Evolutionary conservation across 2,888 invertebrate species (phyloP), one percentile per base, ranked within the genome.

Genomic region (Carterocephalus palaemon): DNA sequence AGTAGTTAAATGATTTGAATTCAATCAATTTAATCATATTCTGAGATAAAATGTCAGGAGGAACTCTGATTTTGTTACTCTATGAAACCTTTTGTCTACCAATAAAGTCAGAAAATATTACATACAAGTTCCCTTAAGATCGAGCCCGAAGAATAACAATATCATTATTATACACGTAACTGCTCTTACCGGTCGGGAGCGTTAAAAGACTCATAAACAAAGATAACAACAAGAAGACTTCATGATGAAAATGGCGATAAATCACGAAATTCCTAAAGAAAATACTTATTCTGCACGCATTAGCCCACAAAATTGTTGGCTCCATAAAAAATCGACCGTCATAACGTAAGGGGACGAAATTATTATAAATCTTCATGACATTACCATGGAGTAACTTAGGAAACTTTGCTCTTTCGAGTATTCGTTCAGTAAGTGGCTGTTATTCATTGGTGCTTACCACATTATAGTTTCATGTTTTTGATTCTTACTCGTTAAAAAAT

Each of bases 361-460:
- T 79, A 85, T 83, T 85, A 83, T 85, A 85, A 84, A 86, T 86
- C 85, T 83, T 77, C 77, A 79, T 77, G 72, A 76, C 79, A 85
- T 86, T 83, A 77, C 80, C 83, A 84, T 86, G 76, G 75, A 77
- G 71, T 69, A 76, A 81, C 70, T 82, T 75, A 69, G 70, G 70
- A 70, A 81, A 82, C 79, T 84, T 84, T 75, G 78, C 82, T 79
- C 79, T 80, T 69, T 65, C 66, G 64, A 67, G 70, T 71, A 75
- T 75, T 77, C 73, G 65, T 74, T 69, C 67, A 69, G 76, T 82
- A 84, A 84, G 85, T 85, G 84, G 72, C 64, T 67, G 78, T 85
- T 79, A 78, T 72, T 84, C 83, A 82, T 75, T 69, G 66, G 59
- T 56, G 60, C 63, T 55, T 51, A 49, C 48, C 53, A 54, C 54